A percentile compares a stretch with the other conserved stretches of the same genome.
Conservation (phyloP, 2,797 vertebrate genomes). For the Halcyon leucocephala region DNA sequence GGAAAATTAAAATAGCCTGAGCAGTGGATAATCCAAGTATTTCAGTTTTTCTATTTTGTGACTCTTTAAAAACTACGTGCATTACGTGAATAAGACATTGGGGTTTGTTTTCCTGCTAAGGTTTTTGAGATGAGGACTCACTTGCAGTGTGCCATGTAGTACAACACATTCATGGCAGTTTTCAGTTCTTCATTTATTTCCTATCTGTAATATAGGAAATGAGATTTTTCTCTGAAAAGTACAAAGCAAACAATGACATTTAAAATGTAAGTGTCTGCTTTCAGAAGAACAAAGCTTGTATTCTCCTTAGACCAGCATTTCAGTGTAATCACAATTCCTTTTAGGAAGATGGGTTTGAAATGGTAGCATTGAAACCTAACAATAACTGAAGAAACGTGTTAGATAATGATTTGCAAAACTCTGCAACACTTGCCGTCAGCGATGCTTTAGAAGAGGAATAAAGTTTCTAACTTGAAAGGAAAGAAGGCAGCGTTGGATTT, state of each 20-base stretch:
- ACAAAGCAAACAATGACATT: neutral
- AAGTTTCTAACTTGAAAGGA: constrained; percentile 43
- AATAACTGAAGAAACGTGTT: neutral
- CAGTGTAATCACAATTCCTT: neutral
- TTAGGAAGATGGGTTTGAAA: constrained; percentile 35
- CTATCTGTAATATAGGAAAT: neutral
- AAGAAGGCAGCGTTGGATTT: constrained; percentile 5
- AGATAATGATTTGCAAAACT: neutral
- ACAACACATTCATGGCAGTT: neutral
- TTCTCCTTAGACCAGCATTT: neutral
- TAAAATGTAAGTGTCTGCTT: neutral
- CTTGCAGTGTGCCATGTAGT: neutral
- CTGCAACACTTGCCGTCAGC: neutral
- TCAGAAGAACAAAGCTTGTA: neutral
- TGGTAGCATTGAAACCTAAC: neutral
- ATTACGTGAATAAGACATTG: neutral
- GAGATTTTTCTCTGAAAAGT: neutral
- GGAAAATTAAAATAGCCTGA: neutral
- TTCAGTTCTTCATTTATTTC: neutral
- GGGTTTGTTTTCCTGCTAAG: neutral
- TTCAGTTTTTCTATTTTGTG: neutral
- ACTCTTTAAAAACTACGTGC: neutral
- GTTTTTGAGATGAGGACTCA: neutral
- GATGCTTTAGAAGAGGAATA: neutral
- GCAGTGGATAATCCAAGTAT: neutral